These are phyloP conservation scores for Oncorhynchus tshawytscha DNA, from an alignment of 2,113 vertebrate genomes.

Conservation along the genomic window DNA sequence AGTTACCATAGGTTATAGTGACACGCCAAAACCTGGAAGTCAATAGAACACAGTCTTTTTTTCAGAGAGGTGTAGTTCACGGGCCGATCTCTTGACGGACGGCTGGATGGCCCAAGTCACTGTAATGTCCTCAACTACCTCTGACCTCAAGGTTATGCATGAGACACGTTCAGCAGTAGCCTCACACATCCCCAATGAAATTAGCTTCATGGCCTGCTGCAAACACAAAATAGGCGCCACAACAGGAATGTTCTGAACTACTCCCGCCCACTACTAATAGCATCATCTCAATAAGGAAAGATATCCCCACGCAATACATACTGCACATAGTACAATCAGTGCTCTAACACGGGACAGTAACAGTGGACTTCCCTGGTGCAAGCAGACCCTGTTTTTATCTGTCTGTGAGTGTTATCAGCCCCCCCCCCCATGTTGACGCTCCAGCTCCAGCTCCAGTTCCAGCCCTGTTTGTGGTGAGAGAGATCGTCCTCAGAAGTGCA, in stretches of 20 bases:
- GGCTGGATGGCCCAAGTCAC: not conserved
- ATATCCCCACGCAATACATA: no score
- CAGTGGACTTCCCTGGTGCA: no score
- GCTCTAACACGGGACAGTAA: no score
- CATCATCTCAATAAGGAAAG: no score
- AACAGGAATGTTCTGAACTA: no score
- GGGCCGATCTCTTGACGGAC: not conserved
- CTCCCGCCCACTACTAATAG: not conserved
- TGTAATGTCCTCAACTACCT: not conserved
- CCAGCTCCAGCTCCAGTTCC: slow-evolving; percentile 10
- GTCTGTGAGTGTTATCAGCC: not conserved
- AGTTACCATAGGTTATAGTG: no score
- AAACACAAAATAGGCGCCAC: not conserved
- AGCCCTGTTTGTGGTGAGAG: slow-evolving; percentile 51
- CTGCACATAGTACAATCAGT: no score
- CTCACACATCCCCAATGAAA: not conserved
- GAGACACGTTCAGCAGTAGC: not conserved
- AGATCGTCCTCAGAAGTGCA: slow-evolving; percentile 64
- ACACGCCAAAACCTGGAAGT: no score
- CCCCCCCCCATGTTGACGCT: no score
- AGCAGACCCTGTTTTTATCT: no score
- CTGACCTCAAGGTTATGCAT: not conserved
- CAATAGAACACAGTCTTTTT: not conserved
- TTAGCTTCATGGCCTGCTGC: not conserved
- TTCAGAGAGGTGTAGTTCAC: not conserved